These are phyloP conservation scores for Callyntrura guangdongensis DNA, from an alignment of 2,888 invertebrate genomes.

Conservation along the genomic window DNA sequence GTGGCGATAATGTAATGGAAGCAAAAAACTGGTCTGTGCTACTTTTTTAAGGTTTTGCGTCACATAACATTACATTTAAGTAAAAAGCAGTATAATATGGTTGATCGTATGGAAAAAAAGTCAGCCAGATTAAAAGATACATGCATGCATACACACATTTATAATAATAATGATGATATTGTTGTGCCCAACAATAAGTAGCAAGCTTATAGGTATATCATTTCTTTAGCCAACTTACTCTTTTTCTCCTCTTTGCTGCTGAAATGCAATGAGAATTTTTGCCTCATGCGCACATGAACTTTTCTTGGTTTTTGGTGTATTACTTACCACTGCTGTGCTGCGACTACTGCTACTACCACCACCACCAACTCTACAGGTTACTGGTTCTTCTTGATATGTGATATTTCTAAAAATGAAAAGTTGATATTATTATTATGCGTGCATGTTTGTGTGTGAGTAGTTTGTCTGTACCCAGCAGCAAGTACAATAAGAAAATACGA, in stretches of 20 bases:
- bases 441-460: conserved; percentile 48
- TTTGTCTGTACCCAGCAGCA: conserved; percentile 41
- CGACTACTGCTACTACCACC: not conserved
- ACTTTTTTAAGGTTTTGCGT: conserved; percentile 84
- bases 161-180: conserved; percentile 30
- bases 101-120: conserved; percentile 78
- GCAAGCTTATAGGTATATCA: conserved; percentile 14
- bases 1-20: conserved; percentile 85
- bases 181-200: conserved; percentile 34
- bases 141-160: not conserved
- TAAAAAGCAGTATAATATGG: conserved; percentile 64
- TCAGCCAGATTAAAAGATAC: conserved; percentile 67
- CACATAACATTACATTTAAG: conserved; percentile 81
- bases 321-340: not conserved
- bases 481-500: not conserved
- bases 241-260: not conserved
- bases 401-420: conserved; percentile 66
- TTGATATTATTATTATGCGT: conserved; percentile 63
- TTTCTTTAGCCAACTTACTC: conserved; percentile 41
- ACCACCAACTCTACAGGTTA: conserved; percentile 32
- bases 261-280: conserved; percentile 46
- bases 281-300: conserved; percentile 42
- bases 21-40: conserved; percentile 85
- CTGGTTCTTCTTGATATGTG: conserved; percentile 56
- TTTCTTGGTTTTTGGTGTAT: conserved; percentile 34